Percentiles rank a stretch among this genome's conserved stretches.
Conservation (phyloP, 2,797 vertebrate genomes). For the Anisognathus igniventris region DNA sequence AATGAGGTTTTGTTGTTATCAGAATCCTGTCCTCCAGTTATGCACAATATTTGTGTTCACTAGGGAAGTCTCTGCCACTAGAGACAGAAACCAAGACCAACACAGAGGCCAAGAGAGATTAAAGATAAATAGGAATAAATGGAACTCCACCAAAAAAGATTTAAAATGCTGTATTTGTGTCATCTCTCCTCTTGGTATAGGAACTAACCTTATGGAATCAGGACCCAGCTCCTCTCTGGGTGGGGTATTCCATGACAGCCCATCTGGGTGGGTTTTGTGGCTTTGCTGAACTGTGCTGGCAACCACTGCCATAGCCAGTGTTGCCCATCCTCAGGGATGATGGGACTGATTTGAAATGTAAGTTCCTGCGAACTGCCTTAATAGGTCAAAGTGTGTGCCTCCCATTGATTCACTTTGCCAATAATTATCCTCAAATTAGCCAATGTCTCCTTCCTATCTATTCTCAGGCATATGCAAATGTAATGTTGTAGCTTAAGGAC, state of each 20-base stretch:
- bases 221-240: neutral
- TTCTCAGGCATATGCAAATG: neutral
- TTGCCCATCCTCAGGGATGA: neutral
- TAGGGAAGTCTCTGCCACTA: neutral
- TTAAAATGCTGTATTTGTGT: accelerated
- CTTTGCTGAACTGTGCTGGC: neutral
- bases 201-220: neutral
- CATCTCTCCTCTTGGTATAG: neutral
- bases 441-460: neutral
- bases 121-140: neutral
- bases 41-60: neutral
- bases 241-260: neutral
- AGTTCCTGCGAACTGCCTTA: neutral
- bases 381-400: neutral
- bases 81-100: neutral
- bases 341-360: neutral
- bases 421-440: conserved; percentile 6
- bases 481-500: neutral
- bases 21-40: neutral
- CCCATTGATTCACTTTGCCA: neutral
- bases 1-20: neutral
- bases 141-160: neutral
- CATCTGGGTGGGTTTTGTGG: neutral
- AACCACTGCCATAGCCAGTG: neutral
- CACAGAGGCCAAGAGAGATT: neutral